Percentiles rank a stretch among this genome's conserved stretches.
Evolutionary conservation across 2,888 invertebrate species (phyloP).

Genomic region (Rhodophaea formosa): DNA sequence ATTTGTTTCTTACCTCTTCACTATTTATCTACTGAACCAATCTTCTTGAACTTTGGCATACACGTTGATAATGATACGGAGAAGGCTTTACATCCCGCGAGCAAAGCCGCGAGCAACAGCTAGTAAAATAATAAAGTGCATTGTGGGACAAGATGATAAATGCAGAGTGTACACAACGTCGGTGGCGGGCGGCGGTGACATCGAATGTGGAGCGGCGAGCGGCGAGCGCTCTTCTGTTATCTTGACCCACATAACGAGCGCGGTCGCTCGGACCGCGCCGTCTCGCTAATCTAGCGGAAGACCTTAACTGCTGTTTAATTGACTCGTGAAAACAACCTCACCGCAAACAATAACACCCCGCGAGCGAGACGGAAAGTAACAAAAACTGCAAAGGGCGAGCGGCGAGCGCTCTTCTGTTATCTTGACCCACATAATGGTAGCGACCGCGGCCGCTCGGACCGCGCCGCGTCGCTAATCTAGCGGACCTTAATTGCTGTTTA

Average conservation of each 20-base stretch:
- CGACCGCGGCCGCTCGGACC: slow-evolving; percentile 58
- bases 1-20: too few species aligned
- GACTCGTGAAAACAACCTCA: slow-evolving; percentile 24
- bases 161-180: neutral
- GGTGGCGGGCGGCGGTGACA: slow-evolving; percentile 16
- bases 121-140: too few species aligned
- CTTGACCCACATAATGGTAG: slow-evolving; percentile 73
- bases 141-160: neutral
- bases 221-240: slow-evolving; percentile 51
- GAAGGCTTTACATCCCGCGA: too few species aligned
- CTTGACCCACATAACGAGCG: slow-evolving; percentile 72
- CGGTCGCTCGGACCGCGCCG: slow-evolving; percentile 46
- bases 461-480: slow-evolving; percentile 41
- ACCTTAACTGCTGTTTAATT: slow-evolving; percentile 52
- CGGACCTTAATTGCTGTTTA: slow-evolving; percentile 54
- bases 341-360: slow-evolving; percentile 3
- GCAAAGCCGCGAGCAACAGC: too few species aligned
- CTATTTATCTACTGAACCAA: too few species aligned
- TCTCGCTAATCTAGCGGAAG: slow-evolving; percentile 51
- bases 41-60: too few species aligned
- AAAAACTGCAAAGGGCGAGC: slow-evolving; percentile 3
- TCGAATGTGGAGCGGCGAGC: slow-evolving; percentile 42
- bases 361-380: neutral
- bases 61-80: too few species aligned
- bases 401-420: slow-evolving; percentile 51